Base-by-base conservation (phyloP, 1,140 invertebrate genomes). In the Apis florea region DNA sequence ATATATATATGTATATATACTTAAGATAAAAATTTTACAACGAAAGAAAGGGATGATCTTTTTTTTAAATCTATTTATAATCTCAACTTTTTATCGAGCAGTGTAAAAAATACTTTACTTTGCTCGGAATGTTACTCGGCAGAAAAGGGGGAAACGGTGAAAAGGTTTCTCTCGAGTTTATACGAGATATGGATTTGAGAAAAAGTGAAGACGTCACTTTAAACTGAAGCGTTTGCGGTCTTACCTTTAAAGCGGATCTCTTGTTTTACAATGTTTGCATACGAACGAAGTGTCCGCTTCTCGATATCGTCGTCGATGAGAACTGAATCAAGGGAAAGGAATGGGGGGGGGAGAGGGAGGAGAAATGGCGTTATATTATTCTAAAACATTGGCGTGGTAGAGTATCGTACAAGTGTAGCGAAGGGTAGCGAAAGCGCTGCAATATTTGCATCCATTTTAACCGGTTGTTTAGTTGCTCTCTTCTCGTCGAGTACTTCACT, bases 381-480 rank as follows among this genome's bases (percentile, higher is more conserved):
- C 24, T 17, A 61, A 67, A 67, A 47, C 8, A 47, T 67, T 12
- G 21, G 6, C 26, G 40, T n/a, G 12, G 11, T 49, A 40, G 31
- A 40, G 31, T 49, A 10, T 8, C 11, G 6, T n/a, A 49, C 4
- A 67, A 49, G 12, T 47, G 12, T n/a, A n/a, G n/a, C 0, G 9
- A 9, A 67, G 12, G n/a, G 6, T 9, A 21, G 19, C 1, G 19
- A 26, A 47, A n/a, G 17, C 19, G 0, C 6, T 21, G 1, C 10
- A 56, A 40, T 56, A 70, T 70, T 54, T 70, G 19, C 19, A 3
- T 13, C 19, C 26, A 13, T 70, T 63, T 70, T 54, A 21, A 31
- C 51, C 6, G 49, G 12, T 70, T 19, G 67, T 24, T 24, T 24
- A 69, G 47, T 67, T 67, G 64, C 69, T 71, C 69, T 71, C 69